Evolutionary conservation across 2,888 invertebrate species (phyloP).

Genomic region (Lottia gigantea): DNA sequence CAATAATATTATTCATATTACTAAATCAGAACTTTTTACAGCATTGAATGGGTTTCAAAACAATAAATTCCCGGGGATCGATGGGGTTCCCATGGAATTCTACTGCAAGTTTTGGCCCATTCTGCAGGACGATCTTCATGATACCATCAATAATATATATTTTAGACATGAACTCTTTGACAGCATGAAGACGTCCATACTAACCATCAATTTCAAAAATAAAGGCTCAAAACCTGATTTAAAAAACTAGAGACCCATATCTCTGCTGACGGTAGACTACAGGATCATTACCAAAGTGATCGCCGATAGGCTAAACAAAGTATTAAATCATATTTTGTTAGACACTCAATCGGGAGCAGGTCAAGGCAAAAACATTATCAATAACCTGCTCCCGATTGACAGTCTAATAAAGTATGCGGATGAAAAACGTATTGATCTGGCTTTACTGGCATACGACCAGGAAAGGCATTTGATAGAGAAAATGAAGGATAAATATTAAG

Average conservation of each 20-base stretch:
- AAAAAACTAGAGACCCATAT: background rate
- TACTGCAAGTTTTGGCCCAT: background rate
- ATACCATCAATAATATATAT: background rate
- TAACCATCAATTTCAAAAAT: no score
- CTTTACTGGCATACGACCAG: no score
- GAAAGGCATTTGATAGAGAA: no score
- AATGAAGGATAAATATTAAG: no score
- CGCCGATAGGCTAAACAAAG: background rate
- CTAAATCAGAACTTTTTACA: background rate
- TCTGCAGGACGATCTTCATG: no score
- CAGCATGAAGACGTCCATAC: background rate
- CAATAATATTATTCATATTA: no score
- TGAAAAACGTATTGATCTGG: no score
- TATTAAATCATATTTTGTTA: background rate
- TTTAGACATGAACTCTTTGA: background rate
- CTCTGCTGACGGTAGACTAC: background rate
- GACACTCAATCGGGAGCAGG: no score
- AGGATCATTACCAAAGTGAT: background rate
- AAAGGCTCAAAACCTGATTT: background rate
- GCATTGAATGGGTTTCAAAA: background rate
- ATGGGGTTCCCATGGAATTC: background rate
- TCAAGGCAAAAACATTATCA: no score
- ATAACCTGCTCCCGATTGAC: no score
- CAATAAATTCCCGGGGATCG: background rate
- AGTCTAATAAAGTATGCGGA: no score